Evolutionary conservation across 2,888 invertebrate genomes (phyloP).

Genomic region (Leptogaster cylindrica): DNA sequence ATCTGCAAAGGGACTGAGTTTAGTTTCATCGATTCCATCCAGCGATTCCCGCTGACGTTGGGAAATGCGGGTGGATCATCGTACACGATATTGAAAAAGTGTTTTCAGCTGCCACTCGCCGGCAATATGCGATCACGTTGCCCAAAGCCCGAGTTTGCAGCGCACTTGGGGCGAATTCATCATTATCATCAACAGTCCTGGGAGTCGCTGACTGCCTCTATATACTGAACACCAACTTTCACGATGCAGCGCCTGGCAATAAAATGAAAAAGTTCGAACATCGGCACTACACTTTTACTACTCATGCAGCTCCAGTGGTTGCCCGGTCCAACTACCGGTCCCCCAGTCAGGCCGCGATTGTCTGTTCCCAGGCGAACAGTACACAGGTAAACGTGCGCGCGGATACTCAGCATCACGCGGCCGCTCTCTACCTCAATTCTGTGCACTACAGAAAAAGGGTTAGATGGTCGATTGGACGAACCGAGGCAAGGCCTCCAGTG

Average conservation of each 20-base stretch:
- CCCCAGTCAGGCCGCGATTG: conserved; percentile 18
- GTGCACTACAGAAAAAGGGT: not conserved
- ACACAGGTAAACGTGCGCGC: conserved; percentile 39
- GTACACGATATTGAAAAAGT: conserved; percentile 38
- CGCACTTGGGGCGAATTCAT: not conserved
- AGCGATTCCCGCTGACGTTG: conserved; percentile 2
- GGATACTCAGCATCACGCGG: conserved; percentile 27
- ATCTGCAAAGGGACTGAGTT: conserved; percentile 6
- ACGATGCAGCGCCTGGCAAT: no score
- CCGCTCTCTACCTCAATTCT: not conserved
- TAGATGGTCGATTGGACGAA: conserved; percentile 43
- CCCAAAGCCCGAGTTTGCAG: not conserved
- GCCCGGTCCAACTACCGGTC: conserved; percentile 18
- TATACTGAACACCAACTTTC: conserved; percentile 3
- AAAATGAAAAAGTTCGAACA: no score
- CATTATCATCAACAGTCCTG: not conserved
- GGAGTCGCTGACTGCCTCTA: conserved; percentile 13
- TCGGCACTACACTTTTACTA: no score
- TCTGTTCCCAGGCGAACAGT: conserved; percentile 26
- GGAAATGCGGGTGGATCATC: conserved; percentile 28
- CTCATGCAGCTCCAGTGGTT: conserved; percentile 14
- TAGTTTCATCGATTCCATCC: no score
- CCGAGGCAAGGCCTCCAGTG: conserved; percentile 29
- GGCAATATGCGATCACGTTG: conserved; percentile 15
- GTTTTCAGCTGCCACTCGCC: conserved; percentile 36